Percentiles rank a stretch among this genome's conserved stretches.
phyloP scores from a whole-genome alignment of 2,888 invertebrate species.

The Patella caerulea region DNA sequence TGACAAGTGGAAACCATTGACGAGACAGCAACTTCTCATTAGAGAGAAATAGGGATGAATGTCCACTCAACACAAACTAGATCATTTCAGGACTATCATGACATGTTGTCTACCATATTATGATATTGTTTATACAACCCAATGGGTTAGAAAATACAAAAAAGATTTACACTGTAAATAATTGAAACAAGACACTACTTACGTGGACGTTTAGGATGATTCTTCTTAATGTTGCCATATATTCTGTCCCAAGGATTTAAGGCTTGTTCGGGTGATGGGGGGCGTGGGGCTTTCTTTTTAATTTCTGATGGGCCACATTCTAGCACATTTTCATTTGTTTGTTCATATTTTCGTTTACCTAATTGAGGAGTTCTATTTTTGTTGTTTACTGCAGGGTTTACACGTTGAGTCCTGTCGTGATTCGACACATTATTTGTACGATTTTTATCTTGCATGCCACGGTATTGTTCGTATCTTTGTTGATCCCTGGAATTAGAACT shows the following conservation, averaged over 20 bases:
- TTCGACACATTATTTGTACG: not conserved
- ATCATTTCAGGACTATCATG: not conserved
- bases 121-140: not conserved
- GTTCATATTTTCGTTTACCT: conserved; percentile 36
- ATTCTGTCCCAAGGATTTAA: conserved; percentile 56
- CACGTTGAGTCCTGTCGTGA: not conserved
- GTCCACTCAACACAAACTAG: no score
- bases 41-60: no score
- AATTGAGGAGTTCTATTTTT: not conserved
- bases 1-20: no score
- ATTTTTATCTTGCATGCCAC: not conserved
- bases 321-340: conserved; percentile 47
- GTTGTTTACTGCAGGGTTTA: not conserved
- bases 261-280: conserved; percentile 24
- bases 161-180: no score
- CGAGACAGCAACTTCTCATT: no score
- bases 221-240: conserved; percentile 51
- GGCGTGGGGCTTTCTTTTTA: conserved; percentile 19
- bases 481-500: not conserved
- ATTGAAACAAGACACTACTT: conserved; percentile 8
- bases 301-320: conserved; percentile 43
- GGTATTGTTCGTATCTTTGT: conserved; percentile 10
- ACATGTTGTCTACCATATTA: not conserved
- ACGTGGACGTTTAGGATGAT: conserved; percentile 48
- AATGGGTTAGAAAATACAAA: not conserved